Base-by-base conservation (phyloP, 2,113 vertebrate species). In the Engraulis encrasicolus region DNA sequence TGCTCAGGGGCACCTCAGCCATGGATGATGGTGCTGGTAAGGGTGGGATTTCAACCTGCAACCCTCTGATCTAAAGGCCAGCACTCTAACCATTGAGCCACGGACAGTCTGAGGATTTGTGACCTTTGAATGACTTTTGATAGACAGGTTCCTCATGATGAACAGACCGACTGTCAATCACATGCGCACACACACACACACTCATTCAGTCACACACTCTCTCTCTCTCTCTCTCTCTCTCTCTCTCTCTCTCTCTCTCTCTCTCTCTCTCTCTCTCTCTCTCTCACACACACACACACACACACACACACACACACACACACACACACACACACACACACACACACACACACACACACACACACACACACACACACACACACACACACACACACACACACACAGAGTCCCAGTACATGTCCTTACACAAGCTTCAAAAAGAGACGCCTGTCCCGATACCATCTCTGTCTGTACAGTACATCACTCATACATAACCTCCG, bases 61-160 rank as follows among this genome's bases (percentile, higher is more conserved):
- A n/a, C n/a, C n/a, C n/a, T n/a, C n/a, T n/a, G n/a, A n/a, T n/a
- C n/a, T n/a, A n/a, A n/a, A n/a, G n/a, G n/a, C n/a, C n/a, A n/a
- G n/a, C n/a, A n/a, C n/a, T n/a, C n/a, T n/a, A n/a, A n/a, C n/a
- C n/a, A 23, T 9, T 79, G 78, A n/a, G n/a, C n/a, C n/a, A n/a
- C 20, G 1, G 45, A 80, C 49, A 54, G 78, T 82, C 27, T 49
- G 23, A 66, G 7, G 71, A 82, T 38, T 82, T 38, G 58, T 85
- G 50, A 79, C 78, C 83, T 81, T 66, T 77, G 40, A 50, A 84
- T 58, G 54, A 79, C 66, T 71, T 66, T 23, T 83, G 84, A 86
- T 61, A 17, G 80, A 50, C 34, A 31, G 50, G 81, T 74, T 11
- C 48, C 77, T 52, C 77, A 84, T 45, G 40, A 45, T 45, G 58